These are phyloP conservation scores for Trinorchestia longiramus DNA, from an alignment of 1,140 invertebrate genomes.

Conservation along the genomic window DNA sequence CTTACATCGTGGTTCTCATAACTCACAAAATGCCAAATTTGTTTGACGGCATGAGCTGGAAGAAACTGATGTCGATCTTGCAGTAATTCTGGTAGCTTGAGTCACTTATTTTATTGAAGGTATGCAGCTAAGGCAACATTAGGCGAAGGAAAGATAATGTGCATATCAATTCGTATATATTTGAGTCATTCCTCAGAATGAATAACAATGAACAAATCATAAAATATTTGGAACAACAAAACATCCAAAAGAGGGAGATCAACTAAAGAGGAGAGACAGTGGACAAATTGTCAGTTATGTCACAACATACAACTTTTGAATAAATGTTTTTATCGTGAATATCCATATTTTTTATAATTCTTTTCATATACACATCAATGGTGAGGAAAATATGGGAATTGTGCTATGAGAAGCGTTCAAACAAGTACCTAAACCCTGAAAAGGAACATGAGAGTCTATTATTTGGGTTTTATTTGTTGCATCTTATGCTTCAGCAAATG, in stretches of 20 bases:
- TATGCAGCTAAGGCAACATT: neutral
- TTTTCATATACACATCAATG: neutral
- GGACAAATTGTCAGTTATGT: neutral
- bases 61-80: too few species aligned
- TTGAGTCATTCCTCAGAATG: conserved; percentile 1
- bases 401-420: neutral
- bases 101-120: too few species aligned
- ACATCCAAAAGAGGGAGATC: neutral
- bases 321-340: neutral
- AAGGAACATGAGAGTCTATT: neutral
- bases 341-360: neutral
- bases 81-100: too few species aligned
- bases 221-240: neutral
- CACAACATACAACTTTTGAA: too few species aligned
- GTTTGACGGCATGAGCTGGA: too few species aligned
- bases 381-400: neutral
- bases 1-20: too few species aligned
- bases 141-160: neutral
- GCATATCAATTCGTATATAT: neutral
- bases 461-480: neutral
- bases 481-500: neutral
- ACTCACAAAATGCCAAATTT: too few species aligned
- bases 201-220: conserved; percentile 20
- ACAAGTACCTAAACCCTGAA: neutral
- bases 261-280: neutral